A percentile compares a stretch with the other conserved stretches of the same genome.
These are phyloP conservation scores for Nymphalis io DNA, from an alignment of 1,140 invertebrate species.

Conservation along the genomic window DNA sequence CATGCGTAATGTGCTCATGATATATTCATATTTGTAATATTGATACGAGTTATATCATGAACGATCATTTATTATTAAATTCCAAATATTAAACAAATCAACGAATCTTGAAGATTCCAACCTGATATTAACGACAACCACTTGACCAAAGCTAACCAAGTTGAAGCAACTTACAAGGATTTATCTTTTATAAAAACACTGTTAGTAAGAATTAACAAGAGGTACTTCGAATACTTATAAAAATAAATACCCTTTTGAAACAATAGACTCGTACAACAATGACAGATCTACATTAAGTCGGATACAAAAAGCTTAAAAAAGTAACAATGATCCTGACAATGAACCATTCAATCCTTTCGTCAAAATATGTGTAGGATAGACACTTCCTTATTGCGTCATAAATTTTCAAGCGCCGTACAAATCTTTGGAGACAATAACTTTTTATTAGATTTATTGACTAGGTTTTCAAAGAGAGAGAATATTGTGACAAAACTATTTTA, in stretches of 20 bases:
- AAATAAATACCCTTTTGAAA: constrained; percentile 67
- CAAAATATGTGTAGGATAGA: constrained; percentile 69
- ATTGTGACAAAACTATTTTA: constrained; percentile 12
- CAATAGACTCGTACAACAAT: constrained; percentile 66
- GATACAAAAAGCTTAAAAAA: constrained; percentile 68
- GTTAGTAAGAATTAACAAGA: not conserved
- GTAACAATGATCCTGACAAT: constrained; percentile 66
- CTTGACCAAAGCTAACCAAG: too few relatives aligned
- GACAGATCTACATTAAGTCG: constrained; percentile 58
- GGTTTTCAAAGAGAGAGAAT: constrained; percentile 20
- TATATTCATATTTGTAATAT: constrained; percentile 40
- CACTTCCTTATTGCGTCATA: constrained; percentile 79
- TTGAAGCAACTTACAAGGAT: too few relatives aligned
- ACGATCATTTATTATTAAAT: constrained; percentile 40
- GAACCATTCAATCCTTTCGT: constrained; percentile 77
- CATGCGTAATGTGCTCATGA: constrained; percentile 23
- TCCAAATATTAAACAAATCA: constrained; percentile 35
- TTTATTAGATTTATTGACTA: constrained; percentile 36
- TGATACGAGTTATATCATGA: constrained; percentile 27
- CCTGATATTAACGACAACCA: too few relatives aligned
- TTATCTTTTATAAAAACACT: too few relatives aligned
- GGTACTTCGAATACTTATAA: constrained; percentile 25
- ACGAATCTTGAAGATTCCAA: too few relatives aligned
- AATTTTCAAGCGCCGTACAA: constrained; percentile 67
- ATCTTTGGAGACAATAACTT: constrained; percentile 48